Percentiles rank a stretch among this genome's conserved stretches.
phyloP scores from a whole-genome alignment of 2,888 invertebrate genomes.

The Muscina levida region DNA sequence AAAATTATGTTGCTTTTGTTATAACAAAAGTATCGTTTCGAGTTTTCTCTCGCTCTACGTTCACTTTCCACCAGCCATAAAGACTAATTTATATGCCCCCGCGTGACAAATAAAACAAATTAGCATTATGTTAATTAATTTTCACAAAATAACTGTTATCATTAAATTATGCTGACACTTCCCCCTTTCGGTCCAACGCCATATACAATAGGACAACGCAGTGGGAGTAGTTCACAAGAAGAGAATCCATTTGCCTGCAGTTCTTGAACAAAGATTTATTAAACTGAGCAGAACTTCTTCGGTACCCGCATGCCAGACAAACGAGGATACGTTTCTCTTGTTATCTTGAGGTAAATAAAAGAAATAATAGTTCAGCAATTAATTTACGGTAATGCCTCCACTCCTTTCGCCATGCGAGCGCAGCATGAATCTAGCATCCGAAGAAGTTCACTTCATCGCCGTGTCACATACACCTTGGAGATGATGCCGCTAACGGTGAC shows the following conservation, averaged over 20 bases:
- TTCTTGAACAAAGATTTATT: slow-evolving; percentile 13
- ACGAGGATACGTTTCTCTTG: slow-evolving; percentile 27
- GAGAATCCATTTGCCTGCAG: slow-evolving; percentile 39
- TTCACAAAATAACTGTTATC: slow-evolving; percentile 66
- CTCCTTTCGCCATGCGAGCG: slow-evolving; percentile 37
- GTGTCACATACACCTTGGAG: not conserved
- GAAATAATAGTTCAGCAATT: slow-evolving; percentile 62
- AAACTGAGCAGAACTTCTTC: not conserved
- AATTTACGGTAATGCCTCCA: slow-evolving; percentile 62
- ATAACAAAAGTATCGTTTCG: not conserved
- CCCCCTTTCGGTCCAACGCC: slow-evolving; percentile 27
- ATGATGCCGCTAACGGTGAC: not conserved
- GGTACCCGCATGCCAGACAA: not conserved
- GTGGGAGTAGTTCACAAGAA: slow-evolving; percentile 11
- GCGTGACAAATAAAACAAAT: slow-evolving; percentile 67
- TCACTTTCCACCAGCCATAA: slow-evolving; percentile 39
- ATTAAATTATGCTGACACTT: slow-evolving; percentile 60
- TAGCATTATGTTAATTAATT: slow-evolving; percentile 67
- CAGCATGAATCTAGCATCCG: slow-evolving; percentile 6
- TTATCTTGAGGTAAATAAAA: slow-evolving; percentile 45
- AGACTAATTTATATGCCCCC: slow-evolving; percentile 66
- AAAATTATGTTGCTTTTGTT: not conserved
- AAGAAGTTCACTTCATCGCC: not conserved
- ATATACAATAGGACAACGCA: slow-evolving; percentile 50
- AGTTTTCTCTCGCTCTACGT: not conserved